Conservation (phyloP, 1,140 invertebrate species). For the Neotoxoptera formosana region DNA sequence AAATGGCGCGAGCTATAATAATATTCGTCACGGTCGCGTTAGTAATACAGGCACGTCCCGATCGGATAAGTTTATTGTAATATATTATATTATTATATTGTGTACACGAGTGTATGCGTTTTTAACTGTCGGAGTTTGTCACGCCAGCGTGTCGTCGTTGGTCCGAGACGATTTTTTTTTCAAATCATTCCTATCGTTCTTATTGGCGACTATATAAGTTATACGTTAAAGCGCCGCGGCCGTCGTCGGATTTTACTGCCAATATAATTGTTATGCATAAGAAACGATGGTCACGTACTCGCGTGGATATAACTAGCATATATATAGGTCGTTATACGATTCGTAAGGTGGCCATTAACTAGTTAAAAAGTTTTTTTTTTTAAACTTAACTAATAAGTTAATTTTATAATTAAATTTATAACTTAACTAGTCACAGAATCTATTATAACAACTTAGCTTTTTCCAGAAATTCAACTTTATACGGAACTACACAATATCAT, state of each 20-base stretch:
- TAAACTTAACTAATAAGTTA: too few relatives aligned
- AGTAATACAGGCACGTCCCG: neutral
- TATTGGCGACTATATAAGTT: neutral
- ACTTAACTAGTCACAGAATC: neutral
- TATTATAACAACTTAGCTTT: neutral
- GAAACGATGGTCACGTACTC: neutral
- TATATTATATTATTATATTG: neutral
- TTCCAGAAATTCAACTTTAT: neutral
- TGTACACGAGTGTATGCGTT: neutral
- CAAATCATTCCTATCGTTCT: neutral
- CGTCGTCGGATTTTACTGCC: neutral
- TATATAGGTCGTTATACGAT: neutral
- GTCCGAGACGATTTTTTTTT: constrained; percentile 5
- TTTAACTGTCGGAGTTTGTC: neutral
- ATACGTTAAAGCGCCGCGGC: neutral
- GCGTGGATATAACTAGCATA: neutral
- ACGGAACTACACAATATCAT: too few relatives aligned
- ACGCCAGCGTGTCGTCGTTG: neutral
- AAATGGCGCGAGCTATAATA: neutral
- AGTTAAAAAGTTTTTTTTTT: neutral
- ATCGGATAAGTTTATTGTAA: constrained; percentile 1
- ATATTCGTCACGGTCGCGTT: constrained; percentile 5
- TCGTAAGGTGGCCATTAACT: neutral
- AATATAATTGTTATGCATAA: neutral
- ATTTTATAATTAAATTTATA: too few relatives aligned